Percentiles rank a stretch among this genome's conserved stretches.
Evolutionary conservation across 2,888 invertebrate species (phyloP).

Genomic region (Conistra vaccinii): DNA sequence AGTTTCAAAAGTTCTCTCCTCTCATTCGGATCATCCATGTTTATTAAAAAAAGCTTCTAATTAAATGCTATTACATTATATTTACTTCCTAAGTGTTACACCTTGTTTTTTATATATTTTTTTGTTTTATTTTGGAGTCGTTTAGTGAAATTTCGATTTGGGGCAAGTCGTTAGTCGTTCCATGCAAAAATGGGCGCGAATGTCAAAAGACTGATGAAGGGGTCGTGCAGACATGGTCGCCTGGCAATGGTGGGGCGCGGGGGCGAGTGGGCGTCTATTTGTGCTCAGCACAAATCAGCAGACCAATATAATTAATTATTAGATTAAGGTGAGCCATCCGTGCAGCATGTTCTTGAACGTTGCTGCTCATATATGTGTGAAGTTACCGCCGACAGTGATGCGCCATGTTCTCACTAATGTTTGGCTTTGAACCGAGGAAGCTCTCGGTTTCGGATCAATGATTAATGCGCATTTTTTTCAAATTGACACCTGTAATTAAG

Average conservation of each 20-base stretch:
- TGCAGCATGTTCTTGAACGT: constrained; percentile 83
- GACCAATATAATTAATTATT: constrained; percentile 90
- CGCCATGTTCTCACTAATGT: constrained; percentile 68
- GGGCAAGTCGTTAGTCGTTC: constrained; percentile 86
- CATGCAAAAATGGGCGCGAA: constrained; percentile 90
- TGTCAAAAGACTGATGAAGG: constrained; percentile 89
- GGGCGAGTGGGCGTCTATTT: constrained; percentile 86
- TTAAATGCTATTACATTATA: constrained; percentile 78
- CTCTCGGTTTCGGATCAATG: constrained; percentile 54
- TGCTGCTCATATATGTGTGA: constrained; percentile 77
- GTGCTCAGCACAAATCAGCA: constrained; percentile 89
- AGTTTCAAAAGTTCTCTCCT: constrained; percentile 44
- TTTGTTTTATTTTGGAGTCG: constrained; percentile 66
- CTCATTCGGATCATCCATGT: constrained; percentile 63
- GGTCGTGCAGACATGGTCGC: constrained; percentile 80
- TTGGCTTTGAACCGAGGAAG: constrained; percentile 71
- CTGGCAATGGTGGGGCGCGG: constrained; percentile 77
- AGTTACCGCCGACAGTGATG: constrained; percentile 75
- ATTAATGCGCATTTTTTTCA: constrained; percentile 53
- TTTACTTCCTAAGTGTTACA: constrained; percentile 73
- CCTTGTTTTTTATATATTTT: constrained; percentile 66
- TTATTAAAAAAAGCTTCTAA: constrained; percentile 62
- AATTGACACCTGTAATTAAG: constrained; percentile 63
- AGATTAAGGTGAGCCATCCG: constrained; percentile 90
- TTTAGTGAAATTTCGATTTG: constrained; percentile 77